Evolutionary conservation across 2,113 vertebrate genomes (phyloP).

Genomic region (Guaruba guarouba): DNA sequence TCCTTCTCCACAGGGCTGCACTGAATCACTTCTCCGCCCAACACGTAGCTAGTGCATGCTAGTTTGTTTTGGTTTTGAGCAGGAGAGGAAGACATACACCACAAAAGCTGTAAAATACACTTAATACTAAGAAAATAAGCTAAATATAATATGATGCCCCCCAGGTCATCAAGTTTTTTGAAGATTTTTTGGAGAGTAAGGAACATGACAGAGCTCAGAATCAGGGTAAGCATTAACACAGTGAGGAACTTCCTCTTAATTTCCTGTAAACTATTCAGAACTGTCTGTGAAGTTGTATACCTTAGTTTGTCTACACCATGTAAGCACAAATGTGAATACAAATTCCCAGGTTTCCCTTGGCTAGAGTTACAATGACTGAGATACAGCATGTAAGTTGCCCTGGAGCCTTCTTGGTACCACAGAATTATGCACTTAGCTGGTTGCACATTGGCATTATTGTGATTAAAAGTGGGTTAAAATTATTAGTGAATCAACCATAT

Average conservation of each 20-base stretch:
- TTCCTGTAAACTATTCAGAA: neutral
- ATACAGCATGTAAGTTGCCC: neutral
- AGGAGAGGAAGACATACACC: neutral
- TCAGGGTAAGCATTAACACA: neutral
- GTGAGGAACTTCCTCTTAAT: neutral
- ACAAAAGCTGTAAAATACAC: neutral
- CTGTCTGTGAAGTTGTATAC: neutral
- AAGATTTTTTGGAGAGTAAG: neutral
- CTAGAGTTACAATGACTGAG: neutral
- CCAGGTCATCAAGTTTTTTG: neutral
- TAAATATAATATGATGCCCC: neutral
- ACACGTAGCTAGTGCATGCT: neutral
- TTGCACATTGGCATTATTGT: neutral
- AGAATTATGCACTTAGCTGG: neutral
- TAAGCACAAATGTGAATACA: neutral
- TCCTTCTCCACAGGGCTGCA: neutral
- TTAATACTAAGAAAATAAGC: neutral
- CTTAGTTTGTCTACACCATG: neutral
- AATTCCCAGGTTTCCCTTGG: neutral
- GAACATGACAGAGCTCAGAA: neutral
- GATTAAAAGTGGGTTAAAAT: neutral
- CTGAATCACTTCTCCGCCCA: neutral
- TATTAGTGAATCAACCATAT: neutral
- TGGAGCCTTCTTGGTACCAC: neutral
- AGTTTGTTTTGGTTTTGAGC: neutral